Evolutionary conservation across 2,888 invertebrate species (phyloP), one percentile per base, ranked within the genome.

Genomic region (Euzetes globulus): DNA sequence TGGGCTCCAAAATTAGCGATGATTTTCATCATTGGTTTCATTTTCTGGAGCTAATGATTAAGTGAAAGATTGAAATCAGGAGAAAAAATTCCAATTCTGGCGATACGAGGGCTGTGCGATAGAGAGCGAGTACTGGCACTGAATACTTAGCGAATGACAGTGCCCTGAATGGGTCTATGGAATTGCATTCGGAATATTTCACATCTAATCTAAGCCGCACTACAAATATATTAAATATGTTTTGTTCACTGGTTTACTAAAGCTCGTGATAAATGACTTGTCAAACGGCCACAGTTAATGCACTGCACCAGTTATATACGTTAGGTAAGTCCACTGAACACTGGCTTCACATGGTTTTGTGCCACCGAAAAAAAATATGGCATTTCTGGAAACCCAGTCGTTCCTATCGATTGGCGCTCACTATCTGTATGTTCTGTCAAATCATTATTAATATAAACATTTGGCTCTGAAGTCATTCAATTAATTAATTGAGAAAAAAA

Each of bases 221-320:
- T 58, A 58, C 58, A 58, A 58, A 58, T 58, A 58, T 58, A 47
- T 47, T 47, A 25, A 58, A 58, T 58, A 58, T 58, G 58, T 58
- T 58, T 58, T 47, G 47, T 58, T 58, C 58, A 19, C 22, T 58
- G 22, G 25, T n/a, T 58, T 58, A n/a, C 22, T 22, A 58, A 25
- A 58, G 47, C 47, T n/a, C 13, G n/a, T 58, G 58, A 58, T 58
- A 19, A 58, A 58, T 58, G 58, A 58, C 27, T 19, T 58, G 58
- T 58, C 58, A 58, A 33, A 33, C 33, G 33, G 33, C 33, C 5
- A 33, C 33, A 33, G 33, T 33, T 33, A 33, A 33, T 33, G 33
- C 33, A 33, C 33, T 58, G 3, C 27, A 58, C 52, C 19, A 52
- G n/a, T n/a, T n/a, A n/a, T 52, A 52, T 11, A 7, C 19, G 11